A percentile compares a stretch with the other conserved stretches of the same genome.
Conservation (phyloP, 2,888 invertebrate genomes). For the Allophyes oxyacanthae region DNA sequence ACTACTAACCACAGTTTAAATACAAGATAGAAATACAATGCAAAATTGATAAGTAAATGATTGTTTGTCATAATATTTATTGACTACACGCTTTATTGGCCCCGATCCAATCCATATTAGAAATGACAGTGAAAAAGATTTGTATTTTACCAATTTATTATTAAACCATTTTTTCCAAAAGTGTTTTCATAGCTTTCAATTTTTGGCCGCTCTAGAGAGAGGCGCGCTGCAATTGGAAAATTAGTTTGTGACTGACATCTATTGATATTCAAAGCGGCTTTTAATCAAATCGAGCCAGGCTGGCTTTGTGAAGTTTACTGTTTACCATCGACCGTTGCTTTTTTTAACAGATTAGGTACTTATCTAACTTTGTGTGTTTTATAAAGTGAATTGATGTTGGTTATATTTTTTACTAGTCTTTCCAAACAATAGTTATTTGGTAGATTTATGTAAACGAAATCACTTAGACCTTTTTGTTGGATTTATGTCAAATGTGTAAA, state of each 20-base stretch:
- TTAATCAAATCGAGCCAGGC: constrained; percentile 16
- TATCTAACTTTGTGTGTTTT: too few relatives aligned
- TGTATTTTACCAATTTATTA: constrained; percentile 2
- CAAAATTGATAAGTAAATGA: neutral
- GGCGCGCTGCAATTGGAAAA: neutral
- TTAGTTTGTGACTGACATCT: constrained; percentile 2
- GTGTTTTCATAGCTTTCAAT: neutral
- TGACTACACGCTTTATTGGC: neutral
- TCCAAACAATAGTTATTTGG: too few relatives aligned
- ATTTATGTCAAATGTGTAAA: too few relatives aligned
- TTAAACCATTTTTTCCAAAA: neutral
- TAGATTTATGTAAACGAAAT: too few relatives aligned
- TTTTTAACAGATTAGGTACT: neutral
- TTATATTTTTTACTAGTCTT: too few relatives aligned
- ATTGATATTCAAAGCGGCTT: constrained; percentile 29
- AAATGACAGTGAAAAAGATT: neutral
- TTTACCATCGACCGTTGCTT: constrained; percentile 1
- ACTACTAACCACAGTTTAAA: neutral
- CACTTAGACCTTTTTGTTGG: too few relatives aligned
- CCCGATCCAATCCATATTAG: neutral
- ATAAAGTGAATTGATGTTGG: too few relatives aligned
- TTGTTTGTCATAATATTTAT: neutral
- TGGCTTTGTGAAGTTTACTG: constrained; percentile 1
- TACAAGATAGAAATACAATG: constrained; percentile 1
- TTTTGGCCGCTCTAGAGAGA: neutral